Percentiles rank a stretch among this genome's conserved stretches.
These are phyloP conservation scores for Acanthornis magna DNA, from an alignment of 2,797 vertebrate species.

Conservation along the genomic window DNA sequence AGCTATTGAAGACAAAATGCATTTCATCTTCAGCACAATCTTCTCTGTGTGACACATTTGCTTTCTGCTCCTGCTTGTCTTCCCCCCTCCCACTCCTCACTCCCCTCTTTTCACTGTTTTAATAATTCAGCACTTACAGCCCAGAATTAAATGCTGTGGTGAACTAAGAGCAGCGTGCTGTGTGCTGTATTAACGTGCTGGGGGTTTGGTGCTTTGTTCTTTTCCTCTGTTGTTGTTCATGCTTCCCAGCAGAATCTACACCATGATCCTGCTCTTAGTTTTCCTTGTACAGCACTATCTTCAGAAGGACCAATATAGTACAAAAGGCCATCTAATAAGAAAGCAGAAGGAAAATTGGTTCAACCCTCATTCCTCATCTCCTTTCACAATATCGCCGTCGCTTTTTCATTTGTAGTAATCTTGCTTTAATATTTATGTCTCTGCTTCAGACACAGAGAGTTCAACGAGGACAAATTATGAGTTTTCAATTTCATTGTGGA, in stretches of 20 bases:
- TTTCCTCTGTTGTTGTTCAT: neutral
- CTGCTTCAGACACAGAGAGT: constrained; percentile 1
- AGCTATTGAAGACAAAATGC: neutral
- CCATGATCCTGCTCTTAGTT: neutral
- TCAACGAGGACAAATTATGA: neutral
- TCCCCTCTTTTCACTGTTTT: neutral
- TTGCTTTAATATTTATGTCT: constrained; percentile 46
- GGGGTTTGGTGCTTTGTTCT: neutral
- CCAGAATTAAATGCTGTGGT: neutral
- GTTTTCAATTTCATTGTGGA: neutral
- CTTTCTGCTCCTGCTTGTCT: neutral
- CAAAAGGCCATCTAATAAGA: constrained; percentile 9
- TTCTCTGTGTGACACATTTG: neutral
- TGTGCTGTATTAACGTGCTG: neutral
- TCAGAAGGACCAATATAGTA: neutral
- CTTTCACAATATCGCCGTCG: neutral
- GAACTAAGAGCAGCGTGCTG: neutral
- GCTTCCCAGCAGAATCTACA: neutral
- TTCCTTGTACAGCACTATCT: neutral
- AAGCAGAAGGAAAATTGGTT: constrained; percentile 18
- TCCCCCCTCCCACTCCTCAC: neutral
- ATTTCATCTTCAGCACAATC: neutral
- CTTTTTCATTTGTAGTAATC: constrained; percentile 37
- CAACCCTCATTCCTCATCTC: neutral
- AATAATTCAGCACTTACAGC: neutral